Evolutionary conservation across 2,888 invertebrate genomes (phyloP), one percentile per base, ranked within the genome.

Genomic region (Prosopocoilus inquinatus): DNA sequence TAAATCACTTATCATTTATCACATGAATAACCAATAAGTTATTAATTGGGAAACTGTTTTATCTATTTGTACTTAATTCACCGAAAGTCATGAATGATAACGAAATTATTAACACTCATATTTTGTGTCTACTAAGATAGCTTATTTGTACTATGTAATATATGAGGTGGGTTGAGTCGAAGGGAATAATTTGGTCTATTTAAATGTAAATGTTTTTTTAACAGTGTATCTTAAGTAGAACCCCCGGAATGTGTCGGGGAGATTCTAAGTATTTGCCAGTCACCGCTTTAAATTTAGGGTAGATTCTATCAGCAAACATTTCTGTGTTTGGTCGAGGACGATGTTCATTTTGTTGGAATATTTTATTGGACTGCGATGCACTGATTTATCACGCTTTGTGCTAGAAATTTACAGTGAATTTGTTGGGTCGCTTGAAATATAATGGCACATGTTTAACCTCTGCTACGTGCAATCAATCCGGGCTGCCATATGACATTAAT

Each of bases 251-350:
- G 59, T 51, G 53, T 43, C 49, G 57, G 53, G 57, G 57, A 60
- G 54, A 63, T 64, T 63, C 62, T 47, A 52, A 60, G 64, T 64
- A 73, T 74, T 71, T 71, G 72, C 73, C 73, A 73, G 73, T 73
- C 74, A 73, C 65, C 65, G 67, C 66, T 70, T 72, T 73, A 74
- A 73, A 74, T 74, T 73, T 72, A 67, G 72, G 72, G 71, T 73
- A 70, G 69, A 71, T 70, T 65, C 67, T 69, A 71, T 72, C 70
- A 61, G 57, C 54, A 56, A 58, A 53, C 54, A 58, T 60, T 59
- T 60, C 57, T 55, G 56, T 48, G 52, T 61, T 60, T 57, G 55
- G 56, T 41, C 49, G 47, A 53, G 47, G 46, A 57, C 60, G 56
- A 57, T 52, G 57, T 53, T 50, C 57, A 53, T 57, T 63, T 47